Evolutionary conservation across 2,888 invertebrate genomes (phyloP), one percentile per base, ranked within the genome.

Genomic region (Orchestes rusci): DNA sequence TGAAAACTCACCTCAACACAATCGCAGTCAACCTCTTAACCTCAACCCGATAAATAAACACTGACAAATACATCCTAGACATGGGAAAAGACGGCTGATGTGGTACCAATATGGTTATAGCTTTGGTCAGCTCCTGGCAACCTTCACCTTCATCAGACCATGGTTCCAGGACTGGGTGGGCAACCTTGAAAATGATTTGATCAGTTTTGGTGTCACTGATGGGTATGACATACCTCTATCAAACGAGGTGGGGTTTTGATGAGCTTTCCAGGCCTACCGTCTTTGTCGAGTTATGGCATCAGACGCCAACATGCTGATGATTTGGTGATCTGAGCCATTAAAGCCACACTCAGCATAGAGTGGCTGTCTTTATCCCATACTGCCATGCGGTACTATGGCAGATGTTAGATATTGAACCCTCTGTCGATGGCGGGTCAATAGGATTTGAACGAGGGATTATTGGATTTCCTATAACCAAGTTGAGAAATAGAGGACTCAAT

Each of bases 231-330:
- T 36, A 52, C 52, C 62, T 84, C 81, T 13, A 87, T 83, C 50
- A 82, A 75, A 38, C 83, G 74, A 36, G 86, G 86, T 13, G 88
- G 84, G 8, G 65, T 63, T 45, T 69, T 69, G 4, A 60, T 54
- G 1, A 61, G 43, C 44, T 69, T 68, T 19, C 68, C 69, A 13
- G 63, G 61, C 16, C 66, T 72, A 7, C 77, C 76, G 53, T 78
- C 76, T 27, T 76, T 79, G 46, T 76, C 75, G 0, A 78, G 78
- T 1, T 77, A 72, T 3, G 80, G 79, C 43, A 82, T 63, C 1
- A 86, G 80, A 15, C 83, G 80, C 93, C 94, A 95, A 93, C 94
- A 95, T 40, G 82, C 80, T 7, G 89, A 82, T 0, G 94, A 95
- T 27, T 95, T 78, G 1, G 88, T 84, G 44, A 91, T 73, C 59